phyloP scores from a whole-genome alignment of 2,113 vertebrate species.

The Orycteropus afer region DNA sequence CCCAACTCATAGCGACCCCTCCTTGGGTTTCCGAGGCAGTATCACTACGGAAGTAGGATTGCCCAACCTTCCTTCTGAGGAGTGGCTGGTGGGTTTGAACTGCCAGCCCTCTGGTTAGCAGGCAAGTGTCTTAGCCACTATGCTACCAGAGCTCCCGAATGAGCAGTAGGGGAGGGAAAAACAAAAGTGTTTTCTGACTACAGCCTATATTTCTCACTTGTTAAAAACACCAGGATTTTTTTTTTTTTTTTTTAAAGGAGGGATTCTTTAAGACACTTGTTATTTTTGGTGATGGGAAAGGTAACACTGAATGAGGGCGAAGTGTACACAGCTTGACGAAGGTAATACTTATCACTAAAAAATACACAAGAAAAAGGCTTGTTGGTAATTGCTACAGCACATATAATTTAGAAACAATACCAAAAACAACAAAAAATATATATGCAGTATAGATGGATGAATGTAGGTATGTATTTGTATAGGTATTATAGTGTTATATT shows the following conservation, averaged over 20 bases:
- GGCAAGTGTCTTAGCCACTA: no score
- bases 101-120: no score
- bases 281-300: not conserved
- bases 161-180: no score
- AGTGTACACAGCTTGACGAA: not conserved
- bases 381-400: not conserved
- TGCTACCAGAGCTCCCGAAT: no score
- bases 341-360: not conserved
- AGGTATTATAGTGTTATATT: no score
- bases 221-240: not conserved
- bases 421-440: no score
- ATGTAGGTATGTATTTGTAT: not conserved
- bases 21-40: no score
- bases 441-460: not conserved
- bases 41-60: no score
- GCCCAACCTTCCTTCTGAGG: no score
- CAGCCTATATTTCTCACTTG: not conserved
- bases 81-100: no score
- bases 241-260: no score
- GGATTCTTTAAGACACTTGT: not conserved
- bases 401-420: not conserved
- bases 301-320: not conserved
- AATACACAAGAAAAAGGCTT: not conserved
- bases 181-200: not conserved
- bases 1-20: no score